Conservation (phyloP, 2,888 invertebrate species). For the Artemia sinica region DNA sequence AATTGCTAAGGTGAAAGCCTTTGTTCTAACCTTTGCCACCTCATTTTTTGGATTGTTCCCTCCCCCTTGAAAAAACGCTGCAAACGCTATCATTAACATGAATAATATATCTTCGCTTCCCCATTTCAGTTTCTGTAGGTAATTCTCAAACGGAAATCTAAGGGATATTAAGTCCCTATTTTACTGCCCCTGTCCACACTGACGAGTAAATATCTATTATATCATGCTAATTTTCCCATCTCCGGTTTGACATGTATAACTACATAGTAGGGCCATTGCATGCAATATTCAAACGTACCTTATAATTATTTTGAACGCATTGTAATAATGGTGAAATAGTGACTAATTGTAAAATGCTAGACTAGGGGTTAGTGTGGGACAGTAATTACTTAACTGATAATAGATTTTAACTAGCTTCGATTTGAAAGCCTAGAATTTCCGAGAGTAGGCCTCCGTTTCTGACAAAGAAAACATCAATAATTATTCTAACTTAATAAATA, state of each 20-base stretch:
- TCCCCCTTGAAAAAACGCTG: too few relatives aligned
- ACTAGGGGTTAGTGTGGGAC: constrained; percentile 3
- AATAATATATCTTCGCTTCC: too few relatives aligned
- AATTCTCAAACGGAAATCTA: background rate
- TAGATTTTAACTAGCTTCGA: background rate
- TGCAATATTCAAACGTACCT: background rate
- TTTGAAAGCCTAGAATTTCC: background rate
- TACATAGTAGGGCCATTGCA: constrained; percentile 1
- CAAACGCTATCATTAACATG: too few relatives aligned
- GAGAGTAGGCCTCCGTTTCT: background rate
- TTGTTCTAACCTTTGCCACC: too few relatives aligned
- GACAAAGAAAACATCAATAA: too few relatives aligned
- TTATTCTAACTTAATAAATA: too few relatives aligned
- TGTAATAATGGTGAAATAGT: constrained; percentile 7
- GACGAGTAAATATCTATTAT: background rate
- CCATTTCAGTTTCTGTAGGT: background rate
- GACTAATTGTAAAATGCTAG: constrained; percentile 12
- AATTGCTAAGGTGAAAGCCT: too few relatives aligned
- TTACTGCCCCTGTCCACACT: too few relatives aligned
- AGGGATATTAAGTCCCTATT: too few relatives aligned
- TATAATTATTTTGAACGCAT: constrained; percentile 1
- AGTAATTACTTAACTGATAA: background rate
- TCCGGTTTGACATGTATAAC: background rate
- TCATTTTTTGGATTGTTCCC: too few relatives aligned
- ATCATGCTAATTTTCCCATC: constrained; percentile 1